Evolutionary conservation across 2,113 vertebrate genomes (phyloP).

Genomic region (Tachycineta bicolor): DNA sequence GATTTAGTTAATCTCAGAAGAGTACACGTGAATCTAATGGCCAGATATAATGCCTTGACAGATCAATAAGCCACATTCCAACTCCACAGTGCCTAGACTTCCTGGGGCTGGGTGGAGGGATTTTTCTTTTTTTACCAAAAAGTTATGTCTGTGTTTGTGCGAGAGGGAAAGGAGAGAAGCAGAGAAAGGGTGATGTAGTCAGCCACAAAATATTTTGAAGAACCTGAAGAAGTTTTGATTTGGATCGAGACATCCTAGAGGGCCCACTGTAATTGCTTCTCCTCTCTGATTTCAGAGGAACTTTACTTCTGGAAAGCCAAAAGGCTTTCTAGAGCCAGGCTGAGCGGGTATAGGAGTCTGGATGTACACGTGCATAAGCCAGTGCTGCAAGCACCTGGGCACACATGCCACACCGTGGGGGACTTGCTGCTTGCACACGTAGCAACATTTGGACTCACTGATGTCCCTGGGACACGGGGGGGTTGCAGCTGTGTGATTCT

Average conservation of each 20-base stretch:
- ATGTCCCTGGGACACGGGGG: background rate
- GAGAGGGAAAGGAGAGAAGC: background rate
- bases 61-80: slow-evolving; percentile 34
- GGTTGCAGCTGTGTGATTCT: background rate
- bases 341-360: background rate
- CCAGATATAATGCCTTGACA: background rate
- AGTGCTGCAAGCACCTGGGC: background rate
- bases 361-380: fast-evolving
- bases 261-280: background rate
- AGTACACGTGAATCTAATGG: background rate
- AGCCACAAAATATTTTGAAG: background rate
- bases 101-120: background rate
- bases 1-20: slow-evolving; percentile 27
- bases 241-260: background rate
- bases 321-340: background rate
- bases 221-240: background rate
- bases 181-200: background rate
- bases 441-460: background rate
- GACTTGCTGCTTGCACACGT: background rate
- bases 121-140: background rate
- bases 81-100: background rate
- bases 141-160: background rate
- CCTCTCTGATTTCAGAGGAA: background rate
- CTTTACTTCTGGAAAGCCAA: background rate
- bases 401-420: no score